phyloP scores from a whole-genome alignment of 2,888 invertebrate species.

The Pollenia griseotomentosa region DNA sequence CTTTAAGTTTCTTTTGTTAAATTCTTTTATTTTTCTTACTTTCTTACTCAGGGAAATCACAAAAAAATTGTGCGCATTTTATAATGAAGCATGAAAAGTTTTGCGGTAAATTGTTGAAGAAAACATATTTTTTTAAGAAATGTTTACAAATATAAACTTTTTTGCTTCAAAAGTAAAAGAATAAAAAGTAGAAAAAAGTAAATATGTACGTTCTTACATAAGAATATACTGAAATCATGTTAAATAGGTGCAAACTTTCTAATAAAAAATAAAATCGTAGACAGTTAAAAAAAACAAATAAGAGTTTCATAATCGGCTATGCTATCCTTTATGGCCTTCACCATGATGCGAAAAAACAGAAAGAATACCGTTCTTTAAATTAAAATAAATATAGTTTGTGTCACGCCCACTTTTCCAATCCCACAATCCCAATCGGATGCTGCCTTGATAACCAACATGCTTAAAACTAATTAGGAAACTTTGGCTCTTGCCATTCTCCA shows the following conservation, averaged over 20 bases:
- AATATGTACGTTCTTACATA: not conserved
- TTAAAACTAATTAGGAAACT: too few species aligned
- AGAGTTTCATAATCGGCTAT: not conserved
- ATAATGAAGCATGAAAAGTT: conserved; percentile 33
- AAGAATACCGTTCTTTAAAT: too few species aligned
- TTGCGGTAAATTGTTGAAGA: conserved; percentile 39
- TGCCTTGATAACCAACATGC: too few species aligned
- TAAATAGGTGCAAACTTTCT: conserved; percentile 50
- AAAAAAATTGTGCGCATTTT: conserved; percentile 43
- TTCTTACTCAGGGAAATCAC: not conserved
- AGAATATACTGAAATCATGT: conserved; percentile 9
- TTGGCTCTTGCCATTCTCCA: too few species aligned
- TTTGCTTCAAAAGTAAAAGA: conserved; percentile 8
- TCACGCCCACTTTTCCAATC: too few species aligned
- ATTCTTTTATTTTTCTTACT: conserved; percentile 14
- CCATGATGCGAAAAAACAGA: too few species aligned
- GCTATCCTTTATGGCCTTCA: too few species aligned
- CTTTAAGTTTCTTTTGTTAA: conserved; percentile 18
- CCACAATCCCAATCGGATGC: too few species aligned
- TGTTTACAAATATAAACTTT: conserved; percentile 53
- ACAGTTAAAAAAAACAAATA: not conserved
- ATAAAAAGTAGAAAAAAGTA: not conserved
- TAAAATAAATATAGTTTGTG: too few species aligned
- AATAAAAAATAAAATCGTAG: not conserved
- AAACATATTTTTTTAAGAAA: conserved; percentile 25